A percentile compares a stretch with the other conserved stretches of the same genome.
These are phyloP conservation scores for Hippolais icterina DNA, from an alignment of 2,113 vertebrate species.

Conservation along the genomic window DNA sequence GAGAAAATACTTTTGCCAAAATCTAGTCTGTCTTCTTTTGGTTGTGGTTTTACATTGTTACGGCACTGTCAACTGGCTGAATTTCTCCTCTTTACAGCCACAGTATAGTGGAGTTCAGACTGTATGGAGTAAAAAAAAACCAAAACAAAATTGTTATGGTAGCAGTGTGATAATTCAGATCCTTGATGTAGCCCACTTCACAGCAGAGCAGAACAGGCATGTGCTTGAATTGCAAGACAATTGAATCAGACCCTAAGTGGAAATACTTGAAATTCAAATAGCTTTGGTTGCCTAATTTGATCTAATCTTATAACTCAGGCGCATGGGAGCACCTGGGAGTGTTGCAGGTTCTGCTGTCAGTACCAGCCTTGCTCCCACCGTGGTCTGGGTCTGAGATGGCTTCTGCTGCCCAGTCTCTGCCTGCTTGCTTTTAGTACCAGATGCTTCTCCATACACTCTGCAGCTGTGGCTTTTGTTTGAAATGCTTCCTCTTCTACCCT, in stretches of 20 bases:
- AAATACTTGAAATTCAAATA: conserved; percentile 29
- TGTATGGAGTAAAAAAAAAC: not conserved
- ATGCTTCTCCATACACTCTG: accelerated
- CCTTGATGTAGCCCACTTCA: not conserved
- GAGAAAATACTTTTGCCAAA: conserved; percentile 24
- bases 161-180: not conserved
- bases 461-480: not conserved
- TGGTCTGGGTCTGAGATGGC: not conserved
- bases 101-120: not conserved
- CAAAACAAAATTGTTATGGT: not conserved
- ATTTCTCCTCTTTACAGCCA: not conserved
- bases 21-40: not conserved
- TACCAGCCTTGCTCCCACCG: accelerated
- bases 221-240: not conserved
- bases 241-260: not conserved
- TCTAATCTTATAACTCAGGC: not conserved
- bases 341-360: not conserved
- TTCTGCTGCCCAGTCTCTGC: not conserved
- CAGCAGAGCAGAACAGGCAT: not conserved
- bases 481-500: not conserved
- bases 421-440: not conserved
- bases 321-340: not conserved
- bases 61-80: not conserved
- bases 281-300: not conserved
- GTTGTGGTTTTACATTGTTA: not conserved